Evolutionary conservation across 2,113 vertebrate genomes (phyloP), one percentile per base, ranked within the genome.

Genomic region (Rhizomys pruinosus): DNA sequence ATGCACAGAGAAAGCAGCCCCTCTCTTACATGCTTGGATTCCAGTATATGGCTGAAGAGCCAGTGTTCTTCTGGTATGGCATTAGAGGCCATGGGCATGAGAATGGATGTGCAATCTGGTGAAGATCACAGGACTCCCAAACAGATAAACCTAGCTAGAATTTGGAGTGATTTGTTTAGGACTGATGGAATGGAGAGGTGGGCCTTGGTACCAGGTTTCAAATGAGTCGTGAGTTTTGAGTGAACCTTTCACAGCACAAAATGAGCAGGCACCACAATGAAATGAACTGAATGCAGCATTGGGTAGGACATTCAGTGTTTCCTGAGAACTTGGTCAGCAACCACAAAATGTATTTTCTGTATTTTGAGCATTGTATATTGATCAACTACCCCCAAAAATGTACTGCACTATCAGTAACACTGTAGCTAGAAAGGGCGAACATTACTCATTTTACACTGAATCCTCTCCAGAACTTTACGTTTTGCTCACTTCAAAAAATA

Each of bases 91-190:
- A 6, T 4, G 8, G 29, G 15, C 34, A 22, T 34, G 39, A 61
- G 73, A n/a, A 42, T 2, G 22, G 5, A 82, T 25, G 19, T 23
- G 4, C 2, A 32, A 17, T 1, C 6, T 25, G 15, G 2, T 3
- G 10, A n/a, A 20, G 7, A 4, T 6, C 22, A 2, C 1, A n/a
- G 27, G 47, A 32, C 7, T 20, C 27, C 29, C 0, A 57, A 23
- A 16, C 6, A 57, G 39, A 89, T 19, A 29, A 64, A 39, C 20
- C 34, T 23, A 3, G 2, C 19, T 7, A 57, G 13, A 15, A 7
- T 4, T 12, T 68, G 42, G 3, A 8, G 0, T 69, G n/a, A 73
- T 63, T 39, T 20, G 3, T 2, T 76, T 8, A 32, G 32, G 47
- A 44, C 5, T n/a, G 55, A 55, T 23, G 44, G 47, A 19, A 68